Percentiles rank a stretch among this genome's conserved stretches.
Conservation (phyloP, 2,113 vertebrate genomes). For the Psittacula cyanocephala region DNA sequence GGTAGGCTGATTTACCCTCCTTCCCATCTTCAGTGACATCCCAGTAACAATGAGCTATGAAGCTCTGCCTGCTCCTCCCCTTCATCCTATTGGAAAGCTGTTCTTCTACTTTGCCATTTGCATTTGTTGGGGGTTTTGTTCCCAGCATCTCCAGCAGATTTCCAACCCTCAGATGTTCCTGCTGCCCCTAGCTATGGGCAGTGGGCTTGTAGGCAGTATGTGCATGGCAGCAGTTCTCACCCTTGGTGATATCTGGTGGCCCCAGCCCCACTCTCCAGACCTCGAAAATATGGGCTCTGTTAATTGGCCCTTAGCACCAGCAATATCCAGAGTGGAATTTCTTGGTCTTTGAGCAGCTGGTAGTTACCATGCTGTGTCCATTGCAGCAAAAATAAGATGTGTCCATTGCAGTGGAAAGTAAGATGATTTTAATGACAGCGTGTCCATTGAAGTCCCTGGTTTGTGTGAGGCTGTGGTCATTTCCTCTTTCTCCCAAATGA, state of each 20-base stretch:
- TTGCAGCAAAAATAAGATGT: not conserved
- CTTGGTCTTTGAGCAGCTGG: not conserved
- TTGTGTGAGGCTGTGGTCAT: not conserved
- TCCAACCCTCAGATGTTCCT: not conserved
- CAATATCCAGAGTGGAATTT: not conserved
- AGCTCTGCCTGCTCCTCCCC: not conserved
- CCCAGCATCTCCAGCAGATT: not conserved
- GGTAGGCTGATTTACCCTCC: not conserved
- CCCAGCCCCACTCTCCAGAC: not conserved
- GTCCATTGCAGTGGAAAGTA: not conserved
- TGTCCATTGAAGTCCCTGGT: not conserved
- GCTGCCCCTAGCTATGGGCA: not conserved
- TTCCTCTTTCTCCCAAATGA: slow-evolving; percentile 29
- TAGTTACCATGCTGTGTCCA: not conserved
- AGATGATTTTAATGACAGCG: not conserved
- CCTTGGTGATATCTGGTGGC: accelerated
- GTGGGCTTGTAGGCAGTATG: not conserved
- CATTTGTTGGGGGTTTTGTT: not conserved
- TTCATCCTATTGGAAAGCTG: not conserved
- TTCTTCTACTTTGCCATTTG: not conserved
- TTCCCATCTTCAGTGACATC: not conserved
- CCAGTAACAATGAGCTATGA: not conserved
- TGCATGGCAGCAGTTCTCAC: not conserved
- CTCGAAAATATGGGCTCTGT: not conserved
- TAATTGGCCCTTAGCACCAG: not conserved